Base-by-base conservation (phyloP, 2,113 vertebrate genomes). In the Oceanodroma tethys region DNA sequence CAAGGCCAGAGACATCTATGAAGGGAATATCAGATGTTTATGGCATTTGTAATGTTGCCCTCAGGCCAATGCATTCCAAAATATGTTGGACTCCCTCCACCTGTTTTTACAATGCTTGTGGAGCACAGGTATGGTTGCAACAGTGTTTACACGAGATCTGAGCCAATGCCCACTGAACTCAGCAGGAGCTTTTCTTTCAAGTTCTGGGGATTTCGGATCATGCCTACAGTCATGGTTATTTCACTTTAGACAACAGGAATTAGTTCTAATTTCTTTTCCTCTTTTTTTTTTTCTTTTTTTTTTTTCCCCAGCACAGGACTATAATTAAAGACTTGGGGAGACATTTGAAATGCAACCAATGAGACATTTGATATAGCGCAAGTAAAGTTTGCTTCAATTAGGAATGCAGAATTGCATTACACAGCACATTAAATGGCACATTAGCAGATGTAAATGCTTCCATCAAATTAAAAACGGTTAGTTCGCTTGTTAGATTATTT, bases 381-480 rank as follows among this genome's bases (percentile, higher is more conserved):
- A 30, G 2, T 82, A 85, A 95, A 60, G 63, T 91, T 95, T 91
- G 68, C 86, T 86, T 95, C 91, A 94, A 80, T 95, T 95, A 95
- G 32, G 58, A 94, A 73, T 67, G 78, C 48, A 70, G 81, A 95
- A 94, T 95, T 93, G 86, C 71, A 68, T 89, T 94, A 96, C 68
- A 93, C 74, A 91, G 93, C 62, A 80, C 58, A 88, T 92, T 95
- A 96, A 95, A 93, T 80, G 89, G 91, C 38, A 93, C 84, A 91
- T 97, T 96, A 97, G 23, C 73, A 87, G 73, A 94, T 78, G 81
- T 86, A 96, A 94, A 91, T 85, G 32, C 30, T 90, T 88, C 62
- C 25, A 82, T 90, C 62, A 81, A 85, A 95, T 94, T 93, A 93
- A 88, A 88, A 82, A 32, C 1, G 13, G n/a, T 85, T 93, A 85